Evolutionary conservation across 2,888 invertebrate genomes (phyloP).

Genomic region (Atethmia centrago): DNA sequence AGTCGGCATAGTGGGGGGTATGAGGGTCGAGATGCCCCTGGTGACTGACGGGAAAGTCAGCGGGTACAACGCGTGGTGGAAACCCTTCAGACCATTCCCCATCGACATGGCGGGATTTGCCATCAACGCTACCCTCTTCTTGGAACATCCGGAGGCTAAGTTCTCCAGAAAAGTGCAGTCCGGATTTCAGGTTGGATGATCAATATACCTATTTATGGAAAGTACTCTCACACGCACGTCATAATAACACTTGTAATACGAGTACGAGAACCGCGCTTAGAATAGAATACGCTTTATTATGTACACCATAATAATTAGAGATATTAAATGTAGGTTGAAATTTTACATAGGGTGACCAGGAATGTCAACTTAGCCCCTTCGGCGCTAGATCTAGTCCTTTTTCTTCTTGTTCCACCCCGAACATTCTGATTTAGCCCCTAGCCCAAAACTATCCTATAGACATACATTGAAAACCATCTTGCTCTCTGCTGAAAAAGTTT

Average conservation of each 20-base stretch:
- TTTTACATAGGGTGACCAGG: too few species aligned
- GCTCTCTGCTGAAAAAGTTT: too few species aligned
- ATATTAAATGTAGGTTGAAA: neutral
- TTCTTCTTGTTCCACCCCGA: too few species aligned
- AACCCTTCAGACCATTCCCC: slow-evolving; percentile 97
- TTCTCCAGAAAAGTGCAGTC: slow-evolving; percentile 96
- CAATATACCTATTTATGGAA: neutral
- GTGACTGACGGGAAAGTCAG: slow-evolving; percentile 91
- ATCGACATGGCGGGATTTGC: slow-evolving; percentile 99
- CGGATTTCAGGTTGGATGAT: slow-evolving; percentile 93
- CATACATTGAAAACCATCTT: too few species aligned
- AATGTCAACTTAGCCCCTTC: too few species aligned
- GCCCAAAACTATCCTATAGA: too few species aligned
- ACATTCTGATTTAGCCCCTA: too few species aligned
- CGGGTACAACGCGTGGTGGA: slow-evolving; percentile 94
- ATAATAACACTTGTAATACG: neutral
- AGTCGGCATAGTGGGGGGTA: slow-evolving; percentile 98
- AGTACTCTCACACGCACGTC: too few species aligned
- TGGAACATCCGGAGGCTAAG: slow-evolving; percentile 93
- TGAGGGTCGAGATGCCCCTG: slow-evolving; percentile 97
- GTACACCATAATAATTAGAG: neutral
- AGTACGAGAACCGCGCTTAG: neutral
- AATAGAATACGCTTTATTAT: neutral
- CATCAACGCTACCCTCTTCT: slow-evolving; percentile 94
- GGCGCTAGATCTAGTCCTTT: too few species aligned